Base-by-base conservation (phyloP, 2,888 invertebrate species). In the Branchinecta sandiegonensis region DNA sequence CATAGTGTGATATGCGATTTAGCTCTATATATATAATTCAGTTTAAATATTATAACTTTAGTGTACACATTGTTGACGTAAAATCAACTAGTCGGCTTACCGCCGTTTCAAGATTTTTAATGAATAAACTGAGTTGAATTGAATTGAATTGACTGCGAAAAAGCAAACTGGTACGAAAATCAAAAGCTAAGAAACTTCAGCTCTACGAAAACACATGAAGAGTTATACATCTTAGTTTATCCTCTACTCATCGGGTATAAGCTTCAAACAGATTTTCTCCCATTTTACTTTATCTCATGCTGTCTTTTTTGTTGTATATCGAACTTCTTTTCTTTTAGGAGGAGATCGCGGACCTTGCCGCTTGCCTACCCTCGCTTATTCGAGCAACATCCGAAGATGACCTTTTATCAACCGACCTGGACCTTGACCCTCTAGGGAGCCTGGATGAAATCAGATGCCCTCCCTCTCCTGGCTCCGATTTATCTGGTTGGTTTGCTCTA, bases 341-440 rank as follows among this genome's bases (percentile, higher is more conserved):
- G 77, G 89, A 90, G 77, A 90, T 89, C 78, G 88, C 86, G 71
- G 83, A 88, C 70, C 80, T 91, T 72, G 89, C 90, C 47, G 86
- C 86, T 67, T 86, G 87, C 70, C 80, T 91, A 75, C 90, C 90
- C 48, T 87, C 87, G 71, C 82, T 90, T 70, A 87, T 89, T 71
- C 85, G 90, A 73, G 86, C 90, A 64, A 88, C 88, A 66, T 90
- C 90, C 1, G 92, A 93, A 78, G 93, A 93, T 77, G 93, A 93
- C 78, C 81, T 92, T 76, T 80, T 92, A 66, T 75, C 85, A 77
- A 89, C 89, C 46, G 75, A 75, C 68, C 73, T 74, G 13, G 89
- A 89, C 78, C 83, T 87, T 74, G 90, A 89, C 76, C 73, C 73
- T 23, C 73, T 72, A 73, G 87, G 82, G 12, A 83, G 82, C 69